Evolutionary conservation across 2,888 invertebrate species (phyloP).

Genomic region (Diaperis boleti): DNA sequence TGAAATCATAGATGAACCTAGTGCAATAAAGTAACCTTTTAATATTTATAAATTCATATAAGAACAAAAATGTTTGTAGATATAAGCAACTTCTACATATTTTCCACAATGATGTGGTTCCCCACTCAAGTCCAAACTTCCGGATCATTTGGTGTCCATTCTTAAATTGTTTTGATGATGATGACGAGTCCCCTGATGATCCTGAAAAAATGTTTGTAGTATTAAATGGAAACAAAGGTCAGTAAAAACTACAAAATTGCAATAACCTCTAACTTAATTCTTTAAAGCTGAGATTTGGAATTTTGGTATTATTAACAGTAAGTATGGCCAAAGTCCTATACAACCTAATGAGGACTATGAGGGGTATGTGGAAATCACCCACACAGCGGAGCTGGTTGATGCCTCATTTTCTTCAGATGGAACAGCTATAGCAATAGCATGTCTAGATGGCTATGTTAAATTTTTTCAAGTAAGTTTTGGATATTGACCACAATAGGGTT

Average conservation of each 20-base stretch:
- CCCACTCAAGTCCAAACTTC: slow-evolving; percentile 56
- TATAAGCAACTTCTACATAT: slow-evolving; percentile 74
- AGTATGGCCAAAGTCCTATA: slow-evolving; percentile 65
- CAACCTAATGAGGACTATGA: slow-evolving; percentile 63
- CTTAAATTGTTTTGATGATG: slow-evolving; percentile 79
- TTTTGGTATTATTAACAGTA: slow-evolving; percentile 65
- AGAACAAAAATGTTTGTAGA: slow-evolving; percentile 57
- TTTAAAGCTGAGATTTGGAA: slow-evolving; percentile 71
- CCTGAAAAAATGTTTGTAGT: slow-evolving; percentile 84
- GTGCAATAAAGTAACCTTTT: slow-evolving; percentile 69
- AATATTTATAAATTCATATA: slow-evolving; percentile 52
- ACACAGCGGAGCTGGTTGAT: slow-evolving; percentile 79
- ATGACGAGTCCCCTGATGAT: slow-evolving; percentile 73
- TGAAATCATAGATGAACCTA: slow-evolving; percentile 75
- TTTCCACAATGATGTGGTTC: slow-evolving; percentile 65
- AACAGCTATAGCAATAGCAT: slow-evolving; percentile 91
- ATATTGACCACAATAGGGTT: too few species aligned
- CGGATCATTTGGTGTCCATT: slow-evolving; percentile 94
- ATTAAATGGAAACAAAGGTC: slow-evolving; percentile 79
- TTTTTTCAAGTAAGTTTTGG: slow-evolving; percentile 87
- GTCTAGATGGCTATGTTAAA: slow-evolving; percentile 88
- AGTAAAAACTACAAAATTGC: slow-evolving; percentile 5
- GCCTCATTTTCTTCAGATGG: slow-evolving; percentile 95
- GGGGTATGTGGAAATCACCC: slow-evolving; percentile 71
- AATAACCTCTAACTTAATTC: background rate